phyloP scores from a whole-genome alignment of 2,888 invertebrate genomes.

The Scaptomyza tumidula region DNA sequence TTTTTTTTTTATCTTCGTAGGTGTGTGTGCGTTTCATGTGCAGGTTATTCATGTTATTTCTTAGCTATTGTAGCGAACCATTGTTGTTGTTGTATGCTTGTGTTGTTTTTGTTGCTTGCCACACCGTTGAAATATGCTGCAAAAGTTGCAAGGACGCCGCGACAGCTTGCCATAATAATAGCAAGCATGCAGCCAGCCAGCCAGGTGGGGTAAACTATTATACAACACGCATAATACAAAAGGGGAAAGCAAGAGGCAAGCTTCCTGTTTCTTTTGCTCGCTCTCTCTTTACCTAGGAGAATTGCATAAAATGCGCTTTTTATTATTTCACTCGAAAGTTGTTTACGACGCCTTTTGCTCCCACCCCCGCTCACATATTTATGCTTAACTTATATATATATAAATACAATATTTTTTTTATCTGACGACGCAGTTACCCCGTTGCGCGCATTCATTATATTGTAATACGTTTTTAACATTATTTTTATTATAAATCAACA shows the following conservation, averaged over 20 bases:
- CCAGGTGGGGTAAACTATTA: slow-evolving; percentile 51
- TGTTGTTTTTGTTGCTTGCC: slow-evolving; percentile 32
- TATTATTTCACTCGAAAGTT: slow-evolving; percentile 78
- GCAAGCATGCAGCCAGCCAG: slow-evolving; percentile 12
- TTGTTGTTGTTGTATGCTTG: slow-evolving; percentile 12
- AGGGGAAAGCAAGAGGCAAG: slow-evolving; percentile 22
- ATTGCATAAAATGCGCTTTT: slow-evolving; percentile 77
- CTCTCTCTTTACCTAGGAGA: slow-evolving; percentile 14
- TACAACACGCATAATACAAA: slow-evolving; percentile 69
- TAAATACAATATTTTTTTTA: slow-evolving; percentile 21
- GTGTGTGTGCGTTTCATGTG: slow-evolving; percentile 58
- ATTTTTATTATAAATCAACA: slow-evolving; percentile 75
- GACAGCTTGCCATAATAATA: slow-evolving; percentile 68
- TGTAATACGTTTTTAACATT: slow-evolving; percentile 75
- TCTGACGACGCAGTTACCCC: slow-evolving; percentile 42
- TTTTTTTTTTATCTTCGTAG: slow-evolving; percentile 9
- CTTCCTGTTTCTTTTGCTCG: slow-evolving; percentile 1
- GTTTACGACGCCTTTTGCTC: slow-evolving; percentile 65
- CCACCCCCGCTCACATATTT: not conserved
- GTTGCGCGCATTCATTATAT: slow-evolving; percentile 66
- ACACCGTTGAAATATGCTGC: slow-evolving; percentile 70
- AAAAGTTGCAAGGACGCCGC: slow-evolving; percentile 72
- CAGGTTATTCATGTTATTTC: slow-evolving; percentile 67
- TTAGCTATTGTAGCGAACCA: slow-evolving; percentile 41
- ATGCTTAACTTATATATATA: slow-evolving; percentile 3